Evolutionary conservation across 2,888 invertebrate species (phyloP), one percentile per base, ranked within the genome.

Genomic region (Campopleginae sp.): DNA sequence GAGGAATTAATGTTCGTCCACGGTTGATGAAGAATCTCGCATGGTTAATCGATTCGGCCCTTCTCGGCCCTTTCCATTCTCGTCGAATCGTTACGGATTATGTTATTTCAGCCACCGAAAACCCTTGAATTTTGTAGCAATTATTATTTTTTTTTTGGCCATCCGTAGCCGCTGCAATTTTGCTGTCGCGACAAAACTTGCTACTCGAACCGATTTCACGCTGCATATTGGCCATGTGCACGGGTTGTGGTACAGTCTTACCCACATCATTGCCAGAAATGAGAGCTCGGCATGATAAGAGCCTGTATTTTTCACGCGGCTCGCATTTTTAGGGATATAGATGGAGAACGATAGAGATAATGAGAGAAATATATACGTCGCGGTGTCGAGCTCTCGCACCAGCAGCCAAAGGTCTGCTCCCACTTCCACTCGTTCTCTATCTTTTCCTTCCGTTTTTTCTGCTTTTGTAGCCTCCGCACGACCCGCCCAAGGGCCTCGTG

Each of bases 401-500:
- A 23, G 51, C 31, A 44, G 44, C 51, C 48, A 38, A 48, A 65
- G 76, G 42, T 74, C 75, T n/a, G n/a, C 19, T 3, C 38, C 10
- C 33, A 31, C 46, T 66, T 66, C 8, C 65, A 38, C 65, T 66
- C 51, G 51, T 76, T 76, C 51, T 17, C 5, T 48, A 10, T 17
- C 8, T 23, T 54, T 42, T 58, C 23, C 17, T 54, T 44, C 33
- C 4, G n/a, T 65, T 33, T 38, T 31, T 38, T 38, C 51, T 38
- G 54, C 23, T 54, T 48, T 46, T 14, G 14, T 54, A 51, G 23
- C 80, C 74, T 76, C 65, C 51, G 54, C 44, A 82, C 48, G 75
- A 61, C 78, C n/a, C n/a, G 65, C 87, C 70, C 86, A 42, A 44
- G 87, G 78, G 86, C 79, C 77, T 80, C 84, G 81, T 87, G 27